Conservation (phyloP, 1,140 invertebrate genomes). For the Agrypnia vestita region DNA sequence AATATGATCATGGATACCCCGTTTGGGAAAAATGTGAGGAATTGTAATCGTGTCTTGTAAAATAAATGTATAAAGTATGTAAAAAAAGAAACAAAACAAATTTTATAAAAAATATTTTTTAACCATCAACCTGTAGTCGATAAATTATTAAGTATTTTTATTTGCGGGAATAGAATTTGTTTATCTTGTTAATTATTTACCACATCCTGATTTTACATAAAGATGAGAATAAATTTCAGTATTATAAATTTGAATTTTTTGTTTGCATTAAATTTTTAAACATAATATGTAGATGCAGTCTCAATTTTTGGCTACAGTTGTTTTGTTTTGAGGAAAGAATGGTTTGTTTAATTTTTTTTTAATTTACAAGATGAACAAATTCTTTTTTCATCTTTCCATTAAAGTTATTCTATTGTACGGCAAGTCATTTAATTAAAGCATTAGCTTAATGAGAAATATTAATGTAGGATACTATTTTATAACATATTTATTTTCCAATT, state of each 20-base stretch:
- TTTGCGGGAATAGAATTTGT: constrained; percentile 22
- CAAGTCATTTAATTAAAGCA: constrained; percentile 7
- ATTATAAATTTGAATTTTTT: no score
- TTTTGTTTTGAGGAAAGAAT: background rate
- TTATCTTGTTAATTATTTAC: background rate
- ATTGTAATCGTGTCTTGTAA: constrained; percentile 40
- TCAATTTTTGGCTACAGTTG: no score
- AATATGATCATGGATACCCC: constrained; percentile 5
- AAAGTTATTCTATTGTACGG: background rate
- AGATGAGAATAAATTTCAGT: no score
- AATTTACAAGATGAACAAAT: background rate
- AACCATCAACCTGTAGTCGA: background rate
- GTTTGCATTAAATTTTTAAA: no score
- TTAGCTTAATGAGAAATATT: background rate
- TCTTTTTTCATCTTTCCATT: constrained; percentile 22
- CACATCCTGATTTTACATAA: no score
- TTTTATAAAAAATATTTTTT: constrained; percentile 28
- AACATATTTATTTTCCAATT: no score
- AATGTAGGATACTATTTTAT: no score
- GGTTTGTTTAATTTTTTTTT: background rate
- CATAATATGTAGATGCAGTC: no score
- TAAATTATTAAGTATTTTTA: constrained; percentile 25
- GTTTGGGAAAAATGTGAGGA: constrained; percentile 14
- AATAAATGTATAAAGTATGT: constrained; percentile 17
- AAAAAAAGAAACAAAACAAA: constrained; percentile 25